phyloP scores from a whole-genome alignment of 2,888 invertebrate species.

The Pomacea canaliculata region DNA sequence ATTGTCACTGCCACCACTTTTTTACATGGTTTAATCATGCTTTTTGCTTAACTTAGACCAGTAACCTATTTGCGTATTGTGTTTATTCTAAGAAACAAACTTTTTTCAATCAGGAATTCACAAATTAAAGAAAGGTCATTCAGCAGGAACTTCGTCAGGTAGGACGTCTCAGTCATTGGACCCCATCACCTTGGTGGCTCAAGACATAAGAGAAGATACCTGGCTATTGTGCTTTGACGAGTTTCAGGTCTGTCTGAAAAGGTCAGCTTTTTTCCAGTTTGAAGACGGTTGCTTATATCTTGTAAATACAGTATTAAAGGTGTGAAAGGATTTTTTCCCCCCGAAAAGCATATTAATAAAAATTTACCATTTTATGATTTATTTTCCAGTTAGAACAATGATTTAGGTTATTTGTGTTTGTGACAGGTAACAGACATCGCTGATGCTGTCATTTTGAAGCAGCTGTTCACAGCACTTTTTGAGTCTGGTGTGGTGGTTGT shows the following conservation, averaged over 20 bases:
- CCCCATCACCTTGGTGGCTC: conserved; percentile 94
- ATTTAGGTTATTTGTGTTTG: not conserved
- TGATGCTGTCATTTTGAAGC: conserved; percentile 98
- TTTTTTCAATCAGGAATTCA: conserved; percentile 56
- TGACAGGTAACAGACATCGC: conserved; percentile 94
- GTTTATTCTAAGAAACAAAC: too few species aligned
- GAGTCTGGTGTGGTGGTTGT: conserved; percentile 90
- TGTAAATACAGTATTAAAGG: too few species aligned
- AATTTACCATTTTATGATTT: not conserved
- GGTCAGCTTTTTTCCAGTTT: not conserved
- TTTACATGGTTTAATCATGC: too few species aligned
- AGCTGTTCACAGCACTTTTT: conserved; percentile 94
- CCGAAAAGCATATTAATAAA: too few species aligned
- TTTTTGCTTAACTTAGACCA: too few species aligned
- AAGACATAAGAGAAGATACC: conserved; percentile 84
- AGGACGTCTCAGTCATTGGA: conserved; percentile 83
- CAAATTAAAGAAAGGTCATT: conserved; percentile 78
- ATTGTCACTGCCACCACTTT: too few species aligned
- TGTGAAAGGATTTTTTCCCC: too few species aligned
- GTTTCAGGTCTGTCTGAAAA: conserved; percentile 81
- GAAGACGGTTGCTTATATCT: too few species aligned
- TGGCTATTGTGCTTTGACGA: conserved; percentile 98
- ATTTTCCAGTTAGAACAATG: too few species aligned
- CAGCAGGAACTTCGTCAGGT: conserved; percentile 61
- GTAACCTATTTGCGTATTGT: too few species aligned